Evolutionary conservation across 2,888 invertebrate genomes (phyloP), one percentile per base, ranked within the genome.

Genomic region (Chrysina gloriosa): DNA sequence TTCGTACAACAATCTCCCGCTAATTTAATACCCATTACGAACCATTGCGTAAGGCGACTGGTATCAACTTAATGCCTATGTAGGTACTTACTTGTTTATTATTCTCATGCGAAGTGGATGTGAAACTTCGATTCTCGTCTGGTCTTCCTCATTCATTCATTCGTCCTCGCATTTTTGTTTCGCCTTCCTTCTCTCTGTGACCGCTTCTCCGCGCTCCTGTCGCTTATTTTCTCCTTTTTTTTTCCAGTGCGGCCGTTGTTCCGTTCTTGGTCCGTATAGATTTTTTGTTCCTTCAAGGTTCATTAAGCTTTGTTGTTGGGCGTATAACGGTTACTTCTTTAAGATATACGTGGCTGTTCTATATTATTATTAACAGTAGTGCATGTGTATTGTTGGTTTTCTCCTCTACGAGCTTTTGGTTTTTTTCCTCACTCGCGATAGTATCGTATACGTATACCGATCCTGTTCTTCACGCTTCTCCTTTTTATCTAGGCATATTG

Each of bases 301-400:
- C 58, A 61, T 61, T 61, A 61, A 61, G 58, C 58, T 61, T 61
- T 61, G 58, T 61, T 61, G 58, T 61, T 61, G 58, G 42, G 58
- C 58, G 27, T 45, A 42, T 61, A 61, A 61, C 58, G 58, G 58
- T 61, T 61, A 29, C 45, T 61, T 42, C 42, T 42, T n/a, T 25
- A 61, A 42, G 42, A 61, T 61, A 27, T 42, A 61, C 42, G 42
- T 42, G 16, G 58, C 27, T 42, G 58, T 61, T 42, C 58, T 61
- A 42, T 61, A 61, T 61, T 61, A n/a, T n/a, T n/a, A 61, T 61
- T 61, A 61, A 42, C 42, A 61, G 42, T 27, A 61, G 27, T 61
- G 25, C 58, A 39, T 39, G 39, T 52, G 21, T 45, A 42, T 42
- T 61, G 58, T 61, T 61, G 42, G 42, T 42, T 61, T 61, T 61